Conservation (phyloP, 1,140 invertebrate genomes). For the Eciton burchellii region DNA sequence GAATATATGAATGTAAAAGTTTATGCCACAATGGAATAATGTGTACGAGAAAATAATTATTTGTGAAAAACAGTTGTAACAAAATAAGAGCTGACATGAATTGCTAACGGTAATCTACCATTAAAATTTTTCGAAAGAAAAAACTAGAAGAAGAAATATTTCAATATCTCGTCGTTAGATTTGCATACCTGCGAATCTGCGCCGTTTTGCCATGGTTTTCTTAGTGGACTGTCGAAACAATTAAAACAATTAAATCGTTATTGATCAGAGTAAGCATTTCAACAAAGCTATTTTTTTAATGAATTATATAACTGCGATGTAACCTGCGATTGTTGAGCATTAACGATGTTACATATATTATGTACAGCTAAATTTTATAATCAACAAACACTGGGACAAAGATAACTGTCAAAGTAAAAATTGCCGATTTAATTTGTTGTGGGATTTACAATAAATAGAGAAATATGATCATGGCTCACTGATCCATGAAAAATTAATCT, state of each 20-base stretch:
- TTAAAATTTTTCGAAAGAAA: conserved; percentile 64
- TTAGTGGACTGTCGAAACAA: conserved; percentile 84
- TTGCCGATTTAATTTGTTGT: not conserved
- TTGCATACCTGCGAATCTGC: conserved; percentile 84
- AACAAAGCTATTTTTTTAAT: conserved; percentile 67
- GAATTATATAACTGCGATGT: conserved; percentile 54
- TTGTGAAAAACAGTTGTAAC: conserved; percentile 52
- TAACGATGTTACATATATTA: conserved; percentile 36
- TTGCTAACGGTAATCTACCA: conserved; percentile 64
- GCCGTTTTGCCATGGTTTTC: conserved; percentile 82
- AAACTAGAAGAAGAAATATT: conserved; percentile 64
- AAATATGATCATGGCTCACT: not conserved
- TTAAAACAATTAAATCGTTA: conserved; percentile 81
- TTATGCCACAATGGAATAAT: conserved; percentile 59
- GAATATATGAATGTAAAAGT: conserved; percentile 56
- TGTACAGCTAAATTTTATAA: conserved; percentile 59
- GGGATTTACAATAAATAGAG: conserved; percentile 10
- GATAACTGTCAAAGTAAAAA: conserved; percentile 38
- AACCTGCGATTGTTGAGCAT: conserved; percentile 48
- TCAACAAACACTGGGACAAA: conserved; percentile 80
- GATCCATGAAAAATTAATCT: conserved; percentile 18
- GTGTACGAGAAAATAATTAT: conserved; percentile 60
- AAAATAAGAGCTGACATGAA: conserved; percentile 62
- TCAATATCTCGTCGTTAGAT: conserved; percentile 77
- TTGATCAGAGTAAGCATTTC: conserved; percentile 70